Evolutionary conservation across 2,113 vertebrate genomes (phyloP).

Genomic region (Piaya cayana): DNA sequence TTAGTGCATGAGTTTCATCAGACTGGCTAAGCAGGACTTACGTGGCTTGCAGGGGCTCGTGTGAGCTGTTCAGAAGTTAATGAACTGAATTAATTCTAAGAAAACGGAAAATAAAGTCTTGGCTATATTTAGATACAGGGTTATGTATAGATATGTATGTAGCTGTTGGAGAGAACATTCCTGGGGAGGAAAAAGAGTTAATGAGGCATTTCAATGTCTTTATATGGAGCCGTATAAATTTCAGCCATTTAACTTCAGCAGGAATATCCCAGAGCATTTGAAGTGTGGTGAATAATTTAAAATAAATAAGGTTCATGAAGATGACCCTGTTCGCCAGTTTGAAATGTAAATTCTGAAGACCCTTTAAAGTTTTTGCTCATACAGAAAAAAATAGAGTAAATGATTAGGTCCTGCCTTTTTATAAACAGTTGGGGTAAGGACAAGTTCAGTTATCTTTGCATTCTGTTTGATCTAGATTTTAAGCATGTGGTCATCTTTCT

Average conservation of each 20-base stretch:
- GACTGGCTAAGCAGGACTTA: background rate
- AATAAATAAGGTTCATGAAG: conserved; percentile 46
- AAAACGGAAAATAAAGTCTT: conserved; percentile 56
- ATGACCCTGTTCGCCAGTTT: conserved; percentile 17
- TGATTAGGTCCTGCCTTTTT: background rate
- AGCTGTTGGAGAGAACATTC: conserved; percentile 12
- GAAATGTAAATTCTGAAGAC: conserved; percentile 36
- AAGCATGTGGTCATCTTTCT: background rate
- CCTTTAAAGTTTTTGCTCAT: background rate
- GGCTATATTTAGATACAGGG: background rate
- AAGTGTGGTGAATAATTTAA: conserved; percentile 41
- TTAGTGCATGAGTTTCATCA: background rate
- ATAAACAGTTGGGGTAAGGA: background rate
- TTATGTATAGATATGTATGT: background rate
- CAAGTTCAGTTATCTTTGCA: background rate
- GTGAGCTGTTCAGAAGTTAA: conserved; percentile 51
- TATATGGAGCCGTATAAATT: conserved; percentile 43
- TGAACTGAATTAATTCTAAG: conserved; percentile 52
- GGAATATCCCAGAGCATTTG: conserved; percentile 2
- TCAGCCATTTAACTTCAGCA: conserved; percentile 18
- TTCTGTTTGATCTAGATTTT: background rate
- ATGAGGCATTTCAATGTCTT: conserved; percentile 59
- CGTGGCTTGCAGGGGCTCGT: background rate
- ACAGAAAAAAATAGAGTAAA: background rate
- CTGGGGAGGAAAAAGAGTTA: conserved; percentile 39